Evolutionary conservation across 2,113 vertebrate species (phyloP).

Genomic region (Pycnonotus jocosus): DNA sequence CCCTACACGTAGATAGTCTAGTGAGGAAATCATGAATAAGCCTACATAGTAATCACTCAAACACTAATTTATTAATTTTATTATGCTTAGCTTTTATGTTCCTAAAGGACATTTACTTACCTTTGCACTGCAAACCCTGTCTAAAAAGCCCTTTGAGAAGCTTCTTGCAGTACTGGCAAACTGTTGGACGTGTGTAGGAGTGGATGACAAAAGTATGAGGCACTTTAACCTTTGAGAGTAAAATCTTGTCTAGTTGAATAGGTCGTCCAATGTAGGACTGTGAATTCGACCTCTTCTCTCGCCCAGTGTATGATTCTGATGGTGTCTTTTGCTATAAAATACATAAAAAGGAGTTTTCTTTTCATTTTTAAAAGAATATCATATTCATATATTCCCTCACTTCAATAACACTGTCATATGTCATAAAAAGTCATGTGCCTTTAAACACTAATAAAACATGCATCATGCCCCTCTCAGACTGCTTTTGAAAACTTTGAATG

Average conservation of each 20-base stretch:
- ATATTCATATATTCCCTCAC: not conserved
- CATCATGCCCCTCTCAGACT: not conserved
- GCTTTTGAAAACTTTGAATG: not conserved
- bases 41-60: not conserved
- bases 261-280: constrained; percentile 92
- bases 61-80: not conserved
- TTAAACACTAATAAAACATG: not conserved
- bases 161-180: constrained; percentile 98
- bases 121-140: constrained; percentile 83
- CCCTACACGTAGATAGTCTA: not conserved
- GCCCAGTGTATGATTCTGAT: constrained; percentile 81
- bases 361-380: not conserved
- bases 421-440: not conserved
- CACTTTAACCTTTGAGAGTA: constrained; percentile 95
- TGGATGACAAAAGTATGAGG: constrained; percentile 97
- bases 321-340: constrained; percentile 82
- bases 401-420: not conserved
- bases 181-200: constrained; percentile 93
- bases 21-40: not conserved
- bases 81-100: not conserved
- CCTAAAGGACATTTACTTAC: constrained; percentile 46
- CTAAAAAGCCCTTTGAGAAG: constrained; percentile 84
- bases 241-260: constrained; percentile 92
- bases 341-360: not conserved
- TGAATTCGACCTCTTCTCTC: constrained; percentile 90